Percentiles rank a stretch among this genome's conserved stretches.
Conservation (phyloP, 2,888 invertebrate species). For the Dorcus parallelipipedus region DNA sequence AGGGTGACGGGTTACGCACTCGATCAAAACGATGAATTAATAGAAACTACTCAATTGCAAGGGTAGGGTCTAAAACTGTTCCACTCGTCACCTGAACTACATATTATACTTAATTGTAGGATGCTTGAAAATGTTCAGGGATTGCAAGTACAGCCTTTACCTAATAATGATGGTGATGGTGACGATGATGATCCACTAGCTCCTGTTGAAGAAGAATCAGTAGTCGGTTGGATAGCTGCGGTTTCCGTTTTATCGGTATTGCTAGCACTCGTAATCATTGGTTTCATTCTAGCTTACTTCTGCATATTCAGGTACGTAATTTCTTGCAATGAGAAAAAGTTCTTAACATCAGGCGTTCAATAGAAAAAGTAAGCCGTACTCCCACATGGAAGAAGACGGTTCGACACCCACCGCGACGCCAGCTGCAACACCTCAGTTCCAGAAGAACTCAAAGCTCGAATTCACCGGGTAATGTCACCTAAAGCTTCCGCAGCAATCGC, state of each 20-base stretch:
- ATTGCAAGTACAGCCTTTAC: slow-evolving; percentile 1
- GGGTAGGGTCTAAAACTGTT: slow-evolving; percentile 15
- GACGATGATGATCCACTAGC: background rate
- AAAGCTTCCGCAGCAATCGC: background rate
- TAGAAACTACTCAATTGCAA: slow-evolving; percentile 20
- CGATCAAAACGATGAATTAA: slow-evolving; percentile 15
- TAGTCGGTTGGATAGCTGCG: slow-evolving; percentile 36
- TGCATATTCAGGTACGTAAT: slow-evolving; percentile 33
- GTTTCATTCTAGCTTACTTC: slow-evolving; percentile 35
- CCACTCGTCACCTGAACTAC: background rate
- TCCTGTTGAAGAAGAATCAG: slow-evolving; percentile 2
- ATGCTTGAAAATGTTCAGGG: slow-evolving; percentile 7
- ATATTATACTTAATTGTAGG: slow-evolving; percentile 1
- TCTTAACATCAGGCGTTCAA: no score
- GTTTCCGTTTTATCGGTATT: slow-evolving; percentile 38
- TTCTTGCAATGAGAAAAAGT: no score
- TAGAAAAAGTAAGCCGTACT: slow-evolving; percentile 7
- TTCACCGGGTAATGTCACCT: slow-evolving; percentile 6
- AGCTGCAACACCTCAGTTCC: slow-evolving; percentile 5
- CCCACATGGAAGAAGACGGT: slow-evolving; percentile 12
- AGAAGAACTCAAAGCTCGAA: slow-evolving; percentile 2
- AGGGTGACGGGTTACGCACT: slow-evolving; percentile 28
- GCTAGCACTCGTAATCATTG: slow-evolving; percentile 33
- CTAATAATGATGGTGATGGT: background rate
- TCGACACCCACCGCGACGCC: background rate